Evolutionary conservation across 2,797 vertebrate genomes (phyloP).

Genomic region (Smutsia temminckii): DNA sequence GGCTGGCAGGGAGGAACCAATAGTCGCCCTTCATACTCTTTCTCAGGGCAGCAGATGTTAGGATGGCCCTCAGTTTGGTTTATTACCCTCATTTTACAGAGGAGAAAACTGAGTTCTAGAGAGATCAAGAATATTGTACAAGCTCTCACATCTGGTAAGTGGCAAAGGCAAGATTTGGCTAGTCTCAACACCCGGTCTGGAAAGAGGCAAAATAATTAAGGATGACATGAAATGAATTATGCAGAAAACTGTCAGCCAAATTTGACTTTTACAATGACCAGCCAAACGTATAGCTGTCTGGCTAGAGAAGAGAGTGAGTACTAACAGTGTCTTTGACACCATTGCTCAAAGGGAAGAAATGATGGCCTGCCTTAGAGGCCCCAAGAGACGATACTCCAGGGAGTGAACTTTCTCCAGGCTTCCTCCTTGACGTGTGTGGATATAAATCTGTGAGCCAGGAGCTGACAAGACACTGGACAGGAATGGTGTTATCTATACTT

Average conservation of each 20-base stretch:
- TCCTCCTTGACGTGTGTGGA: not conserved
- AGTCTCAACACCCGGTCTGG: not conserved
- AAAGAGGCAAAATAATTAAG: not conserved
- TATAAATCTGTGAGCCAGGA: not conserved
- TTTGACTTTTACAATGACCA: not conserved
- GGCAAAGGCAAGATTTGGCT: not conserved
- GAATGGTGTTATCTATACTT: not conserved
- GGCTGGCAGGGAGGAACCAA: not conserved
- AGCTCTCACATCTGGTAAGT: not conserved
- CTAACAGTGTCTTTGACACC: not conserved
- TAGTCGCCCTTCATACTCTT: not conserved
- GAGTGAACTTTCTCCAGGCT: not conserved
- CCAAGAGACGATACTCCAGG: not conserved
- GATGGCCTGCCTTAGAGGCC: not conserved
- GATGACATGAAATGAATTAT: not conserved
- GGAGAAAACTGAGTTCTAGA: not conserved
- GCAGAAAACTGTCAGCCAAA: not conserved
- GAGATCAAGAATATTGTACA: not conserved
- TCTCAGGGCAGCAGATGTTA: not conserved
- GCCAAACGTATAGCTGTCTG: not conserved
- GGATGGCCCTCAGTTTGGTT: not conserved
- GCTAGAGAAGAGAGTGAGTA: not conserved
- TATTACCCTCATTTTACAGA: not conserved
- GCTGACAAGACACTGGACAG: not conserved
- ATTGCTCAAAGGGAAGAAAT: not conserved